phyloP scores from a whole-genome alignment of 2,113 vertebrate genomes.

The Trochalopteron elliotii region DNA sequence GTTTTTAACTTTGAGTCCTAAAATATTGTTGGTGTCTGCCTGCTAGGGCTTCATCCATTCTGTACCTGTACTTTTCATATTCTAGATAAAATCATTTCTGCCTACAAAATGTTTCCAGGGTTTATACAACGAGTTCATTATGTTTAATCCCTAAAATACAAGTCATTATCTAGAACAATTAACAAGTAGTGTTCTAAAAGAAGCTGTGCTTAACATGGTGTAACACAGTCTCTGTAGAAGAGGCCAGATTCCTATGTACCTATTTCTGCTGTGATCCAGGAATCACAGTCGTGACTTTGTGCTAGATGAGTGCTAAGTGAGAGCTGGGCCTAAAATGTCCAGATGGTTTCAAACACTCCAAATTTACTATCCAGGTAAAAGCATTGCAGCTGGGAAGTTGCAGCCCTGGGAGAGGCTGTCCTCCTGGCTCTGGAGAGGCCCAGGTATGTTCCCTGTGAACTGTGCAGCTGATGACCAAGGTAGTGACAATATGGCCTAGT shows the following conservation, averaged over 20 bases:
- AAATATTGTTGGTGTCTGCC: neutral
- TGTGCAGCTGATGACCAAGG: neutral
- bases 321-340: neutral
- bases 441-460: neutral
- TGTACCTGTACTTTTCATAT: neutral
- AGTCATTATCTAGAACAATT: neutral
- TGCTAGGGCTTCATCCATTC: neutral
- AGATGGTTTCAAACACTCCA: neutral
- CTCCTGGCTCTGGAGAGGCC: neutral
- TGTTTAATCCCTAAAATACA: neutral
- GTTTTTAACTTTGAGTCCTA: neutral
- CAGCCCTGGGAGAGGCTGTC: neutral
- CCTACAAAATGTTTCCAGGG: neutral
- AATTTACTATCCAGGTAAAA: neutral
- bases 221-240: neutral
- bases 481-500: neutral
- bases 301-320: neutral
- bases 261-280: neutral
- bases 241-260: neutral
- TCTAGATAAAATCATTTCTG: neutral
- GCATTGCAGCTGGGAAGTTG: neutral
- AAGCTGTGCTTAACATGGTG: neutral
- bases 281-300: neutral
- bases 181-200: neutral
- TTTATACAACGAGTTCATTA: neutral